These are phyloP conservation scores for Eleginops maclovinus DNA, from an alignment of 2,113 vertebrate genomes.

Conservation along the genomic window DNA sequence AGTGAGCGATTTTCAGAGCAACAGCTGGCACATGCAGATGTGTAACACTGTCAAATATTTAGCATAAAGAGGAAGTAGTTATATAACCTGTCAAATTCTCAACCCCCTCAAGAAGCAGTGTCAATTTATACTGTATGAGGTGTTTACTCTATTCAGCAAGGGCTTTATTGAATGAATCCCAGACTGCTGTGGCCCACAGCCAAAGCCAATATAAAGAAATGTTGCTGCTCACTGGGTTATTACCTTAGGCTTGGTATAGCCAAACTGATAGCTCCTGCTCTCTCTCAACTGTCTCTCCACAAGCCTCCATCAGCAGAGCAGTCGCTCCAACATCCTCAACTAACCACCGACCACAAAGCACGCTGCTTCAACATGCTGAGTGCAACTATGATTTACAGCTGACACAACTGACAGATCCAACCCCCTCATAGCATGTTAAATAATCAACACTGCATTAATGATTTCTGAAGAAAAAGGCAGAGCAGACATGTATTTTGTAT, in stretches of 20 bases:
- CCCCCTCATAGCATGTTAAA: not conserved
- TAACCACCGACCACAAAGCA: constrained; percentile 1
- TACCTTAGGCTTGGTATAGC: constrained; percentile 41
- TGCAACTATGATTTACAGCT: constrained; percentile 7
- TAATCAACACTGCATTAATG: no score
- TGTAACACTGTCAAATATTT: constrained; percentile 30
- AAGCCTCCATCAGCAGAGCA: constrained; percentile 13
- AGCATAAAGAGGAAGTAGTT: constrained; percentile 25
- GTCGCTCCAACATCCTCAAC: constrained; percentile 17
- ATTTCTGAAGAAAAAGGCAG: no score
- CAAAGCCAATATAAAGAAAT: constrained; percentile 56
- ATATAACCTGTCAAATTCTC: constrained; percentile 21
- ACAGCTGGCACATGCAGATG: constrained; percentile 36
- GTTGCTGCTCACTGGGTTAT: constrained; percentile 48
- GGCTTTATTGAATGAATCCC: constrained; percentile 53
- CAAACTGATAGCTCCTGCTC: constrained; percentile 36
- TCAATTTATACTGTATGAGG: constrained; percentile 30
- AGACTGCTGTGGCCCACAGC: constrained; percentile 35
- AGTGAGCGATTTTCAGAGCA: constrained; percentile 13
- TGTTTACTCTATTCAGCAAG: constrained; percentile 38
- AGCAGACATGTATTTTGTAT: no score
- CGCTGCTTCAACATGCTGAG: not conserved
- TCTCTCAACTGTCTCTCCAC: constrained; percentile 19
- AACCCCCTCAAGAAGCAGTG: constrained; percentile 11
- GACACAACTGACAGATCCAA: not conserved